Conservation (phyloP, 2,888 invertebrate genomes). For the Temnothorax unifasciatus region DNA sequence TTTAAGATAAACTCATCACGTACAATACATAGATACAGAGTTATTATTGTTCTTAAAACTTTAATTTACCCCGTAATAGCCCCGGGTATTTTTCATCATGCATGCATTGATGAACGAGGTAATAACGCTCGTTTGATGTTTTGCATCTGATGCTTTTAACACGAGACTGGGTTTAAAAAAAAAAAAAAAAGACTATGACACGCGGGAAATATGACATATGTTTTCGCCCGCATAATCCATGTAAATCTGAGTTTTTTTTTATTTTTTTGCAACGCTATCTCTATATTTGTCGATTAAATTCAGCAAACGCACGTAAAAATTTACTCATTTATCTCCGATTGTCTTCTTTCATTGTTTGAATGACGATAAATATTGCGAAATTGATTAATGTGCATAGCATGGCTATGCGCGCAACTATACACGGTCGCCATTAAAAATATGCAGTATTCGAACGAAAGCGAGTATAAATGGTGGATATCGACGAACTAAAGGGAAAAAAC, state of each 20-base stretch:
- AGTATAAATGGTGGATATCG: conserved; percentile 25
- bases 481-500: conserved; percentile 1
- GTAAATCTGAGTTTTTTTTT: conserved; percentile 21
- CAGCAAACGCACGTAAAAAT: conserved; percentile 10
- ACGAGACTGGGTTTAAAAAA: not conserved
- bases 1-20: not conserved
- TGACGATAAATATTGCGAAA: conserved; percentile 29
- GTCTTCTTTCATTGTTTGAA: conserved; percentile 21
- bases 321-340: conserved; percentile 13
- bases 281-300: conserved; percentile 38
- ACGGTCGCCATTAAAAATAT: conserved; percentile 12
- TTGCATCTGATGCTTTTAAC: conserved; percentile 38
- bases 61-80: conserved; percentile 41
- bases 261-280: conserved; percentile 8
- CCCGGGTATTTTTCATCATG: conserved; percentile 19
- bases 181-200: not conserved
- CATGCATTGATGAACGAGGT: conserved; percentile 34
- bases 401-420: not conserved
- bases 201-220: conserved; percentile 11
- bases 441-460: conserved; percentile 14
- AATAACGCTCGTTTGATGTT: conserved; percentile 36
- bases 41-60: conserved; percentile 42
- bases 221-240: conserved; percentile 42
- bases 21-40: not conserved
- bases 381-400: conserved; percentile 40